Percentiles rank a stretch among this genome's conserved stretches.
Conservation (phyloP, 2,113 vertebrate species). For the Oostethus manadensis region DNA sequence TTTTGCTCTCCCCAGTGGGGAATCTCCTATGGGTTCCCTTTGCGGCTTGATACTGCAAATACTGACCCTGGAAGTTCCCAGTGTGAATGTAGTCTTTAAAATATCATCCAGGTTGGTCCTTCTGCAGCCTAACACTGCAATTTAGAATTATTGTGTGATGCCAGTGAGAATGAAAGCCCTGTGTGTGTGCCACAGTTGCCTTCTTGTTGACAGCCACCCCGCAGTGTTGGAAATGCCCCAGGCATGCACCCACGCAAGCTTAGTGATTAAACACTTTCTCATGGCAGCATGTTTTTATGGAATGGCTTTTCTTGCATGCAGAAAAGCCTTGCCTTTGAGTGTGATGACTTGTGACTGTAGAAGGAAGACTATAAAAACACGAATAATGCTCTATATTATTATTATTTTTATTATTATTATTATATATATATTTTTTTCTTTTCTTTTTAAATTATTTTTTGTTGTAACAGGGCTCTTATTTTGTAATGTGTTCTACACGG, state of each 20-base stretch:
- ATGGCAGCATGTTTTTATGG: conserved; percentile 49
- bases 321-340: conserved; percentile 1
- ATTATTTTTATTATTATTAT: too few species aligned
- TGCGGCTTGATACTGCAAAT: not conserved
- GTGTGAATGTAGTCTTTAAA: not conserved
- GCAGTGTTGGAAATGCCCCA: conserved; percentile 30
- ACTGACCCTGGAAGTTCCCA: conserved; percentile 21
- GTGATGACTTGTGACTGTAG: not conserved
- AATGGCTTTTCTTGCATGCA: conserved; percentile 29
- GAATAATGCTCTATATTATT: too few species aligned
- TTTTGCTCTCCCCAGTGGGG: conserved; percentile 7
- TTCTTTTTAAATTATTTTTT: too few species aligned
- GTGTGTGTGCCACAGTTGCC: conserved; percentile 17
- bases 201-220: conserved; percentile 41
- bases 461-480: too few species aligned
- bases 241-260: conserved; percentile 42
- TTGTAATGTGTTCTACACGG: too few species aligned
- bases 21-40: conserved; percentile 6
- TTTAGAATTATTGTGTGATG: conserved; percentile 1
- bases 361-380: not conserved
- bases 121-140: not conserved
- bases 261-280: conserved; percentile 63
- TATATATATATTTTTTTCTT: too few species aligned
- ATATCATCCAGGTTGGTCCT: not conserved
- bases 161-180: conserved; percentile 1